Base-by-base conservation (phyloP, 1,140 invertebrate genomes). In the Solen grandis region DNA sequence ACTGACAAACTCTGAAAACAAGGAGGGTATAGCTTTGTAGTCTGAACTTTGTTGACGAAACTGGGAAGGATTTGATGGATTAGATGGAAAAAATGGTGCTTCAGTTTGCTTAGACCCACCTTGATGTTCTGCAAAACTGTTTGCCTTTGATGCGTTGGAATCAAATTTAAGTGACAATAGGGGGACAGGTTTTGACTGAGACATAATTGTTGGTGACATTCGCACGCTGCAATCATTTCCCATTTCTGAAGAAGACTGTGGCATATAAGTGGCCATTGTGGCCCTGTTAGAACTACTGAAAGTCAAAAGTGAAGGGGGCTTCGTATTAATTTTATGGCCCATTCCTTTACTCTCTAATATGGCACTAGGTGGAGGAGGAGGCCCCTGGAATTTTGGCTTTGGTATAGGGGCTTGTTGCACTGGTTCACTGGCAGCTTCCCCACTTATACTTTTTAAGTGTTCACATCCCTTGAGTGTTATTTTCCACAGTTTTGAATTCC, bases 341-440 rank as follows among this genome's bases (percentile, higher is more conserved):
- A 4, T 41, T 27, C 33, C 38, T 63, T 46, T 14, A 19, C 50
- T 55, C 0, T 59, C 31, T 22, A 80, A 52, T 35, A 80, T 33
- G 8, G 57, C 57, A 60, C 27, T 60, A 14, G 77, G 77, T 5
- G 77, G 57, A 41, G 77, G 77, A 22, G 77, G 77, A 10, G 77
- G 77, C 5, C 77, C 77, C 41, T 62, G 65, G 55, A 80, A 80
- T 1, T 5, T 52, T n/a, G 35, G 62, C 27, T 65, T 76, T 33
- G 31, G 14, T 66, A 69, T 78, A 22, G 0, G 52, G 16, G 0
- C 46, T 14, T 27, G 27, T 29, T 22, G n/a, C 19, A 41, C 22
- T 14, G 33, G n/a, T 14, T 25, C 22, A 41, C 38, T n/a, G 46
- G 41, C 13, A 31, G 13, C 25, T 1, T n/a, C 31, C 4, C 59